Conservation (phyloP, 1,140 invertebrate genomes). For the Apocrypta bakeri region DNA sequence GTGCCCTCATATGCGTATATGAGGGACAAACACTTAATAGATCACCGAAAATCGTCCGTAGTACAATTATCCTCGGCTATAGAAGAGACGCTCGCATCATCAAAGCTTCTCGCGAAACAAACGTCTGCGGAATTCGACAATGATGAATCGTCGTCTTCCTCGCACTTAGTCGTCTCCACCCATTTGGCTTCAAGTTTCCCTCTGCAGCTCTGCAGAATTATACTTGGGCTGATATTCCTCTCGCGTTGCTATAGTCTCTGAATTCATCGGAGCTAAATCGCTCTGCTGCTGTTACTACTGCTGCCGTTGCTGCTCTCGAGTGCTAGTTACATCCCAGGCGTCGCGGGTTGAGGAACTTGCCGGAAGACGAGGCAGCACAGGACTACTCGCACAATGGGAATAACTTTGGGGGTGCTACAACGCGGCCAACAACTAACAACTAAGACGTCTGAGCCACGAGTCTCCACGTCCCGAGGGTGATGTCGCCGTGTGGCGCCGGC, state of each 20-base stretch:
- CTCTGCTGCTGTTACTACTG: background rate
- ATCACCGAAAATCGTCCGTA: no score
- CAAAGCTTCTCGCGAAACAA: conserved; percentile 10
- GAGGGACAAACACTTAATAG: background rate
- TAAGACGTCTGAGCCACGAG: conserved; percentile 59
- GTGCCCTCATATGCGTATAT: no score
- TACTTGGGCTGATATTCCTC: conserved; percentile 21
- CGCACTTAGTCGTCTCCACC: conserved; percentile 15
- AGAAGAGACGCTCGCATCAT: background rate
- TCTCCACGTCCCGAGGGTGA: background rate
- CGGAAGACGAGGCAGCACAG: conserved; percentile 1
- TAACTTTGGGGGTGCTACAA: conserved; percentile 61
- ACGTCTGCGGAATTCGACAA: conserved; percentile 20
- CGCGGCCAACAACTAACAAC: conserved; percentile 67
- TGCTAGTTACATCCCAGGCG: conserved; percentile 20
- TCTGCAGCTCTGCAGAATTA: conserved; percentile 8
- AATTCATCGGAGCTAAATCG: conserved; percentile 42
- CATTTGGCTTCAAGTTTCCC: background rate
- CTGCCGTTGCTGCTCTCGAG: background rate
- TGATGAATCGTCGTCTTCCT: conserved; percentile 34
- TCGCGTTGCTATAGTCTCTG: background rate
- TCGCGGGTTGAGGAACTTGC: conserved; percentile 7
- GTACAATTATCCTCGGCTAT: no score
- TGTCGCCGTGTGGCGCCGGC: background rate
- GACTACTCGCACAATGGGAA: conserved; percentile 61